phyloP scores from a whole-genome alignment of 2,113 vertebrate species.

The Psilopsiagon aymara region DNA sequence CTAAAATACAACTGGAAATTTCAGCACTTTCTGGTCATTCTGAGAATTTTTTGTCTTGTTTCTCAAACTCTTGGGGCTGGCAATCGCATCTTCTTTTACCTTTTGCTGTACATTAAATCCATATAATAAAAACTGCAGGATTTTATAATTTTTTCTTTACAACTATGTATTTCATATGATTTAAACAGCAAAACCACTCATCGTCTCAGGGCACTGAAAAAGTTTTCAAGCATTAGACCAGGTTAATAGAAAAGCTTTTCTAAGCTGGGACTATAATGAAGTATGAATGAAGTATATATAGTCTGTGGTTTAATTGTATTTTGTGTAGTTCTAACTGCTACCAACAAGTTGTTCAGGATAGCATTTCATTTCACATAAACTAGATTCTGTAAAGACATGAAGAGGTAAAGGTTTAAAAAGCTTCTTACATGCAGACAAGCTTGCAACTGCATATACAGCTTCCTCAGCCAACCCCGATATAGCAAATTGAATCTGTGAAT shows the following conservation, averaged over 20 bases:
- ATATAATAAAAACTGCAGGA: not conserved
- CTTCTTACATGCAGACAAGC: not conserved
- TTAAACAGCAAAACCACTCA: not conserved
- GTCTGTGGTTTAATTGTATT: not conserved
- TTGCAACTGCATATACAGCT: not conserved
- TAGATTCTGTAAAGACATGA: not conserved
- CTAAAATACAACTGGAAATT: not conserved
- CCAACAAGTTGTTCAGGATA: not conserved
- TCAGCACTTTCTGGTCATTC: not conserved
- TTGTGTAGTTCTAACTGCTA: not conserved
- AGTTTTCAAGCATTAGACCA: not conserved
- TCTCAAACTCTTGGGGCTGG: not conserved
- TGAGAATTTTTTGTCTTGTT: not conserved
- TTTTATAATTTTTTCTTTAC: not conserved
- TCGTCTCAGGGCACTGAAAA: not conserved
- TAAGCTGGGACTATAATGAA: not conserved
- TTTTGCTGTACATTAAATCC: not conserved
- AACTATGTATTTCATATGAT: not conserved
- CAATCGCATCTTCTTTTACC: not conserved
- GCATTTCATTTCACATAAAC: not conserved
- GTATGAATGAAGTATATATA: not conserved
- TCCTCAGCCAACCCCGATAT: not conserved
- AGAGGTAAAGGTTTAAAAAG: not conserved
- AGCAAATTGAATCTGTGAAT: not conserved
- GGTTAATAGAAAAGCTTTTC: not conserved